Base-by-base conservation (phyloP, 37 sponge, comb jelly and placozoan species). In the Spongilla lacustris region DNA sequence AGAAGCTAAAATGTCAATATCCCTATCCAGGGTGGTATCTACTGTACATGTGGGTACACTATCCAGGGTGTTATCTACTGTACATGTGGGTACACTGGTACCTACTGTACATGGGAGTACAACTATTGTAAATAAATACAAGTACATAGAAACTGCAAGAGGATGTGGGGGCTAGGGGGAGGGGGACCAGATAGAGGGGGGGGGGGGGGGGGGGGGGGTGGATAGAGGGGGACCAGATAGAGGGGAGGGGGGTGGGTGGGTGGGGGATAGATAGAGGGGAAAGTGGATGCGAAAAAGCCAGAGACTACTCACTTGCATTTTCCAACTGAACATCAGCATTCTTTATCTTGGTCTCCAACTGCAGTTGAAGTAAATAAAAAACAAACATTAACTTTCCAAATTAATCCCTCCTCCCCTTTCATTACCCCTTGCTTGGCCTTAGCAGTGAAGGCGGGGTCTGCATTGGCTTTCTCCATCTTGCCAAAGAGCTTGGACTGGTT, bases 391-490 rank as follows among this genome's bases (percentile, higher is more conserved):
- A 46, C 68, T 24, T 21, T 38, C 85, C 26, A 14, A 24, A 29
- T 72, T 29, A 2, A 6, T 76, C 76, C 48, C 36, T 36, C 33
- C 48, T 36, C 23, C 48, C 11, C 6, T 31, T 21, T 11, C 41
- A 41, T 71, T 10, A 81, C 81, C 76, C 76, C 27, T 23, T 25
- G 75, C 72, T 85, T 85, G 19, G 77, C 46, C 41, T 80, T 86
- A 22, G 73, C 49, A 24, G 29, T 33, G 30, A 58, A 30, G 67
- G 38, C 33, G 0, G 83, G 68, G 13, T 86, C 91, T 26, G 71
- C 26, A 27, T 29, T 67, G 23, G 82, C 77, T 36, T 70, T 91
- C 67, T 82, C 83, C 73, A 82, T 27, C 73, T 91, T 85, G 21
- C 22, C 68, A 19, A 69, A 19, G 0, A 27, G 36, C 68, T 85